Evolutionary conservation across 2,113 vertebrate genomes (phyloP).

Genomic region (Acrocephalus kingi): DNA sequence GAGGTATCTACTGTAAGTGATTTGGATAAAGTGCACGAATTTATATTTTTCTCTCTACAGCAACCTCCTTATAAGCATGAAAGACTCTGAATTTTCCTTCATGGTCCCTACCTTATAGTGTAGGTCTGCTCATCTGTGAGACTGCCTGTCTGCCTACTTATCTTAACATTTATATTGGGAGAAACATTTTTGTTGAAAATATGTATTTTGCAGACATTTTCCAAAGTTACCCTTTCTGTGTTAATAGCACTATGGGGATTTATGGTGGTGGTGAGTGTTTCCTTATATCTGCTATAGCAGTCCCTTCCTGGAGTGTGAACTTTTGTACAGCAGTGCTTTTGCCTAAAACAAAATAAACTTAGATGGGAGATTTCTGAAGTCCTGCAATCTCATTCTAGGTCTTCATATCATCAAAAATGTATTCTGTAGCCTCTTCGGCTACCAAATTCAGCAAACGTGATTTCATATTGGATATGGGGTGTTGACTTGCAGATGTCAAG

Average conservation of each 20-base stretch:
- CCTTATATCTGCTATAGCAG: background rate
- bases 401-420: background rate
- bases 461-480: background rate
- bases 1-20: background rate
- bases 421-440: background rate
- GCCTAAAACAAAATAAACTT: background rate
- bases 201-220: background rate
- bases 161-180: background rate
- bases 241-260: background rate
- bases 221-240: background rate
- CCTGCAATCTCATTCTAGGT: background rate
- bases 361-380: background rate
- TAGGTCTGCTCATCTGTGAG: background rate
- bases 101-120: background rate
- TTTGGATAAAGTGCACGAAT: background rate
- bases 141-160: background rate
- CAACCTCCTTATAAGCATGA: background rate
- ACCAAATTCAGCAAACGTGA: background rate
- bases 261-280: background rate
- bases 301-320: background rate
- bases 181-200: background rate
- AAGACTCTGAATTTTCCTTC: background rate
- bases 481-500: background rate
- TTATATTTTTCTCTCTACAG: background rate
- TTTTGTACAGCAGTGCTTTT: background rate